Percentiles rank a stretch among this genome's conserved stretches.
Evolutionary conservation across 2,888 invertebrate genomes (phyloP).

Genomic region (Thecocarcelia acutangulata): DNA sequence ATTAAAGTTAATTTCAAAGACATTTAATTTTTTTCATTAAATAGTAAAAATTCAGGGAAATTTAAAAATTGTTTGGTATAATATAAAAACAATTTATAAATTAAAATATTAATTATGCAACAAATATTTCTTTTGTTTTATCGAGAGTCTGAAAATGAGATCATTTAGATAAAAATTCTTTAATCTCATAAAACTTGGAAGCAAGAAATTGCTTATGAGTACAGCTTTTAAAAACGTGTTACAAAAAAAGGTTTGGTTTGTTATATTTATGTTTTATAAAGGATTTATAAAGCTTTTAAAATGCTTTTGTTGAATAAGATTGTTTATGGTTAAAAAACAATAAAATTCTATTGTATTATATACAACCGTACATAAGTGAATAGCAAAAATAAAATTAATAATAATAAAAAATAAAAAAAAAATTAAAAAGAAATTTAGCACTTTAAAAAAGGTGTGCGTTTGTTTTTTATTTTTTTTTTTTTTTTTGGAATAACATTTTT

Average conservation of each 20-base stretch:
- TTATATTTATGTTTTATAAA: conserved; percentile 1
- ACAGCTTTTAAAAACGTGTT: not conserved
- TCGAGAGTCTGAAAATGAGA: conserved; percentile 29
- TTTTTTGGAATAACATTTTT: conserved; percentile 20
- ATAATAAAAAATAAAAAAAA: not conserved
- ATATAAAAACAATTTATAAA: conserved; percentile 3
- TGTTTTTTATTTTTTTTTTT: not conserved
- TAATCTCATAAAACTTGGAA: conserved; percentile 1
- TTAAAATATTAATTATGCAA: conserved; percentile 42
- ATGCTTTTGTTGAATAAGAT: conserved; percentile 28
- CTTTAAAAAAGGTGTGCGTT: not conserved
- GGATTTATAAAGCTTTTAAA: not conserved
- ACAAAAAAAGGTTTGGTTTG: conserved; percentile 14
- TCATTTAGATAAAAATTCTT: conserved; percentile 32
- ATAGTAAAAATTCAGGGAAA: too few species aligned
- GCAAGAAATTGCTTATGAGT: not conserved
- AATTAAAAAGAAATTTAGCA: not conserved
- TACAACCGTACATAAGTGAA: not conserved
- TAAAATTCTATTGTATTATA: conserved; percentile 5
- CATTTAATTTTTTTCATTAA: too few species aligned
- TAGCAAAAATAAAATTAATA: too few species aligned
- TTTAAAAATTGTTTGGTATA: too few species aligned
- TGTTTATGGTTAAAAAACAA: not conserved
- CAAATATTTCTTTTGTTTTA: conserved; percentile 6
- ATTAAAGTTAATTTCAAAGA: too few species aligned